A percentile compares a stretch with the other conserved stretches of the same genome.
phyloP scores from a whole-genome alignment of 2,113 vertebrate species.

The Eulemur rufifrons region DNA sequence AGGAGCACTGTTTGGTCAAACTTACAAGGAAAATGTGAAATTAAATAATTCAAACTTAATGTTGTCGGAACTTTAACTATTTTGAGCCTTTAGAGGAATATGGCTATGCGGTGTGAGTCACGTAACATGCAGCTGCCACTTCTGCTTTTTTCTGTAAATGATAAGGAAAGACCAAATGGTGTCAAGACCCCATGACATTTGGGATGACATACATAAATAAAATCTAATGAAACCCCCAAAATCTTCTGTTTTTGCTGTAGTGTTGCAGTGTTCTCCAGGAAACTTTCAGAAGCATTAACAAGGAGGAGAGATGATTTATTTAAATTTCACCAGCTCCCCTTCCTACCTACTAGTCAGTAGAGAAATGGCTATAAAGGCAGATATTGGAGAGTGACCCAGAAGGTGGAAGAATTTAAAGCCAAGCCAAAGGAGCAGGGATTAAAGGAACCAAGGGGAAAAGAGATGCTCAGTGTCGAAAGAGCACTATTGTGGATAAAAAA shows the following conservation, averaged over 20 bases:
- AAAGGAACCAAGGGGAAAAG: neutral
- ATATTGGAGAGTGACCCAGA: neutral
- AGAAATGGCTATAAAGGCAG: neutral
- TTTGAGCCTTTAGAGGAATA: neutral
- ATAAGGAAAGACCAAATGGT: neutral
- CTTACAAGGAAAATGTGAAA: neutral
- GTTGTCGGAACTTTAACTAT: neutral
- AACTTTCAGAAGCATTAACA: neutral
- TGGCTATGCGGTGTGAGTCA: neutral
- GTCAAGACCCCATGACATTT: neutral
- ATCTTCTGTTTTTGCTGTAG: neutral
- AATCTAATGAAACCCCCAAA: neutral
- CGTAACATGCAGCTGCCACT: neutral
- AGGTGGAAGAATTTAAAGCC: neutral
- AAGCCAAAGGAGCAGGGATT: neutral
- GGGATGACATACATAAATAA: neutral
- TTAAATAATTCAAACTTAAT: neutral
- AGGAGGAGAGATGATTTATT: neutral
- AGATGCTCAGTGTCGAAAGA: neutral
- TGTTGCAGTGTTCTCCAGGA: neutral
- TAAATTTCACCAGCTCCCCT: neutral
- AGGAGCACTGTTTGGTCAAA: neutral
- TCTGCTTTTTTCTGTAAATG: neutral
- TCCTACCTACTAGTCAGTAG: neutral
- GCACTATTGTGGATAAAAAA: neutral